A percentile compares a stretch with the other conserved stretches of the same genome.
These are phyloP conservation scores for Hestina assimilis DNA, from an alignment of 1,140 invertebrate species.

Conservation along the genomic window DNA sequence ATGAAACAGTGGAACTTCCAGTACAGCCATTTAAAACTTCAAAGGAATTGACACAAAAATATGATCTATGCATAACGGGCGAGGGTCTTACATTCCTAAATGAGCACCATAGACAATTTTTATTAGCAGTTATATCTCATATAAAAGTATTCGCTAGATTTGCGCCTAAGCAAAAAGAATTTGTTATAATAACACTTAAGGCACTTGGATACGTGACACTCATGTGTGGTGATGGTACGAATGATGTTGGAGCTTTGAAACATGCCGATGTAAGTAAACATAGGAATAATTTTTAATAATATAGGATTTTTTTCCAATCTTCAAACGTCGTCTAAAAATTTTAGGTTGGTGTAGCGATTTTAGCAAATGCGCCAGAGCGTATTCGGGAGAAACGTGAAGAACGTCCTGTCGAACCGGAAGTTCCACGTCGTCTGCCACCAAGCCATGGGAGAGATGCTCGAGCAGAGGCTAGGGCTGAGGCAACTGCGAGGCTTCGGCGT, in stretches of 20 bases:
- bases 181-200: conserved; percentile 94
- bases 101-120: conserved; percentile 81
- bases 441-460: conserved; percentile 39
- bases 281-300: background rate
- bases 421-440: conserved; percentile 51
- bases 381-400: conserved; percentile 50
- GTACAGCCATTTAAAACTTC: conserved; percentile 75
- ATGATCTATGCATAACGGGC: conserved; percentile 96
- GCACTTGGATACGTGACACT: conserved; percentile 92
- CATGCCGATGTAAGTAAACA: conserved; percentile 94
- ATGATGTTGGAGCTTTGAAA: conserved; percentile 99
- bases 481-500: conserved; percentile 80
- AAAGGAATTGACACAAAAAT: conserved; percentile 82
- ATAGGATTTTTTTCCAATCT: background rate
- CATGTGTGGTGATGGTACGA: conserved; percentile 99
- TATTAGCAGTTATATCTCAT: conserved; percentile 88
- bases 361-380: conserved; percentile 90
- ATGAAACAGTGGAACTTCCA: conserved; percentile 83
- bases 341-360: conserved; percentile 88
- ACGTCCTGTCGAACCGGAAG: conserved; percentile 35
- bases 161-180: conserved; percentile 98
- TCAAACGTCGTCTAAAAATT: background rate
- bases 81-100: conserved; percentile 90
- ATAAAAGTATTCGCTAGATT: conserved; percentile 95
- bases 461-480: conserved; percentile 47